Percentiles rank a stretch among this genome's conserved stretches.
Evolutionary conservation across 37 sponge, comb jelly and placozoan species (phyloP).

Genomic region (Aplysina aerophoba): DNA sequence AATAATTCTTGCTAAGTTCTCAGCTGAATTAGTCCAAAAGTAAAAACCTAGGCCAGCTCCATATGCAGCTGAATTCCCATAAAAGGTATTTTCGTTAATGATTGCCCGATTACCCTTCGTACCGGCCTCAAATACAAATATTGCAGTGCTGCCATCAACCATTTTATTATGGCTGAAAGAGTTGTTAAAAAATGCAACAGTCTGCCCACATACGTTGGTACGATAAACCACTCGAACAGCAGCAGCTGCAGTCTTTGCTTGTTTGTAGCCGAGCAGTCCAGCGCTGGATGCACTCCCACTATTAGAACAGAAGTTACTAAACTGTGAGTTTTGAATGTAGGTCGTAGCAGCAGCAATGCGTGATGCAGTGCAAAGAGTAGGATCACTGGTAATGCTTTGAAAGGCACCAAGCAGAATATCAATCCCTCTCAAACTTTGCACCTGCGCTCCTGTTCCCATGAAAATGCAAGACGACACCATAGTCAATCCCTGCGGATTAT

Average conservation of each 20-base stretch:
- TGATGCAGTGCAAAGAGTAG: neutral
- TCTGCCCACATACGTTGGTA: neutral
- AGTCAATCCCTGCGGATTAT: neutral
- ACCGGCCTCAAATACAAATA: neutral
- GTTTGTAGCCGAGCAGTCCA: neutral
- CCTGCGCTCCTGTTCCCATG: neutral
- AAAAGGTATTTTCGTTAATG: neutral
- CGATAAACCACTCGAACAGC: neutral
- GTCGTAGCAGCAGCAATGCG: neutral
- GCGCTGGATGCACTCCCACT: neutral
- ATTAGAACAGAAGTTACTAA: too few species aligned
- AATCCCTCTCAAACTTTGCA: neutral
- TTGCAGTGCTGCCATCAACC: constrained; percentile 28
- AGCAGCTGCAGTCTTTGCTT: neutral
- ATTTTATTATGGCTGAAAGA: constrained; percentile 19
- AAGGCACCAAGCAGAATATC: too few species aligned
- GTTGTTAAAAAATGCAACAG: neutral
- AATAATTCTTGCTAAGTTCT: constrained; percentile 34
- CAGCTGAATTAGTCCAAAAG: constrained; percentile 29
- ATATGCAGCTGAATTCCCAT: constrained; percentile 53
- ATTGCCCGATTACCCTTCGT: neutral
- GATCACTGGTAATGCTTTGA: too few species aligned
- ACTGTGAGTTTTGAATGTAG: neutral
- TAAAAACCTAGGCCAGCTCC: constrained; percentile 78
- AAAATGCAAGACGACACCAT: neutral